A percentile compares a stretch with the other conserved stretches of the same genome.
phyloP scores from a whole-genome alignment of 2,888 invertebrate species.

The Hermaeophaga mercurialis region DNA sequence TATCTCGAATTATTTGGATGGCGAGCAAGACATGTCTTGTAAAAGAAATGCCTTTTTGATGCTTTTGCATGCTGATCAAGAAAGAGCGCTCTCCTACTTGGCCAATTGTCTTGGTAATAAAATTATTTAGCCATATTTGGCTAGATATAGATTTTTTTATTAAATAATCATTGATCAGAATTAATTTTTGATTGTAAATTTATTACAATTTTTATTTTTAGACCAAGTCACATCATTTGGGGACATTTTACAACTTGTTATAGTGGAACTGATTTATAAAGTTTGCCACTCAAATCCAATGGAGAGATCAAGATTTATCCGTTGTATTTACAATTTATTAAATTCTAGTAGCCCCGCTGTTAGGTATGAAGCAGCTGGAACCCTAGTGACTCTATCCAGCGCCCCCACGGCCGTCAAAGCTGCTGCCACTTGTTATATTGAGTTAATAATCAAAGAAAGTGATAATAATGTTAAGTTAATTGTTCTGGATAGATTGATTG shows the following conservation, averaged over 20 bases:
- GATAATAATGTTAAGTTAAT: slow-evolving; percentile 99
- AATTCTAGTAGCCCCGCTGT: slow-evolving; percentile 97
- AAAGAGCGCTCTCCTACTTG: slow-evolving; percentile 89
- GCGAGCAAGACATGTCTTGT: slow-evolving; percentile 99
- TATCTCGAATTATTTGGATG: slow-evolving; percentile 91
- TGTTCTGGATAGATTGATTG: slow-evolving; percentile 90
- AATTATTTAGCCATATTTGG: too few species aligned
- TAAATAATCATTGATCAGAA: too few species aligned
- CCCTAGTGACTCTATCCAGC: slow-evolving; percentile 93
- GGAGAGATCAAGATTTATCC: slow-evolving; percentile 95
- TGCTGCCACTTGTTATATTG: slow-evolving; percentile 97
- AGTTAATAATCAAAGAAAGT: slow-evolving; percentile 98
- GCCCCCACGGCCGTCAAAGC: slow-evolving; percentile 90
- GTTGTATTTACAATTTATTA: slow-evolving; percentile 96
- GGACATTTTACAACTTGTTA: slow-evolving; percentile 96
- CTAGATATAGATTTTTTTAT: too few species aligned
- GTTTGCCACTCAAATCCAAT: slow-evolving; percentile 94
- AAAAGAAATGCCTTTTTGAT: slow-evolving; percentile 98
- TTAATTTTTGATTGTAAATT: background rate
- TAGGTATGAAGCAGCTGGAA: slow-evolving; percentile 98
- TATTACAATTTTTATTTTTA: background rate
- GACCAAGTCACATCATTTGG: slow-evolving; percentile 95
- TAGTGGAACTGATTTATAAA: slow-evolving; percentile 99
- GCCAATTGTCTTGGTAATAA: slow-evolving; percentile 79
- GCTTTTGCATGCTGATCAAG: slow-evolving; percentile 97